Evolutionary conservation across 2,797 vertebrate species (phyloP), one percentile per base, ranked within the genome.

Genomic region (Neopelma chrysocephalum): DNA sequence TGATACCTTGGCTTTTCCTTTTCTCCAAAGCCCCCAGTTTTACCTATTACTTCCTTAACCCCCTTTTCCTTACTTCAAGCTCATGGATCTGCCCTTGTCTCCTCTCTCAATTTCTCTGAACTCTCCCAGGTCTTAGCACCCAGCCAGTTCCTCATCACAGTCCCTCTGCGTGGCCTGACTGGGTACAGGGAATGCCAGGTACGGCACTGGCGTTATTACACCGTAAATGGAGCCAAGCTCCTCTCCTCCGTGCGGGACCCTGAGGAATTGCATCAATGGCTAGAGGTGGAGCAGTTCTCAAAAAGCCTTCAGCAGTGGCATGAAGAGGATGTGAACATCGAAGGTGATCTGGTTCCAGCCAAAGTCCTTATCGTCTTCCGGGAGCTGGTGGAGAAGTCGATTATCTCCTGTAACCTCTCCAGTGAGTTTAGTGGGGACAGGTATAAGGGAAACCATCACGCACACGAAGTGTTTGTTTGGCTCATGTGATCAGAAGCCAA

Each of bases 241-340:
- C 94, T 97, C 70, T 98, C 98, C 56, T 98, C 98, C 0, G 95
- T 98, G 72, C 95, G 97, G 45, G 98, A 98, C 80, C 98, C 98
- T 0, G 98, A 99, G 95, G 98, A 98, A 9, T 68, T 98, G 69
- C 98, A 98, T 69, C 98, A 99, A 50, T 99, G 98, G 98, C 96
- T 99, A 69, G 98, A 98, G 85, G 96, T 98, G 60, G 97, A 98
- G 73, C 98, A 98, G 95, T 99, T 99, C 83, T 77, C 96, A 38
- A 98, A 98, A 97, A 97, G 94, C 85, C 95, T 97, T 31, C 98
- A 98, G 90, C 98, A 98, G 90, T 99, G 98, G 98, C 98, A 98
- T 3, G 96, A 98, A 69, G 61, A 85, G 1, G 97, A 98, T 13
- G 97, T 98, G 69, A 98, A 97, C 95, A 98, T 98, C 2, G 98